Conservation (phyloP, 2,888 invertebrate genomes). For the Caradrina kadenii region DNA sequence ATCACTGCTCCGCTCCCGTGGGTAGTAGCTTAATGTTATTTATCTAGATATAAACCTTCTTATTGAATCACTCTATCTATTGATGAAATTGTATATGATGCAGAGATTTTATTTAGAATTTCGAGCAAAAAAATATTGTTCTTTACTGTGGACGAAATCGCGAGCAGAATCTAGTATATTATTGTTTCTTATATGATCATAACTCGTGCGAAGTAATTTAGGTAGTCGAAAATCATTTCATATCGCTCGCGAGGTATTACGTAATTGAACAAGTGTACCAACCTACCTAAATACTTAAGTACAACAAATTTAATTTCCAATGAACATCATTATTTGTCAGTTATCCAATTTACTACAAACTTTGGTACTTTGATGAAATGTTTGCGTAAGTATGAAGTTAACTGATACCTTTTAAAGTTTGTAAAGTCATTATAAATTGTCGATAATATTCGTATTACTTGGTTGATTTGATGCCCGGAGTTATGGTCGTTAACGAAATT, state of each 20-base stretch:
- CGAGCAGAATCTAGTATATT: no score
- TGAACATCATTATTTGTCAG: conserved; percentile 40
- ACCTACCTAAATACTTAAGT: conserved; percentile 15
- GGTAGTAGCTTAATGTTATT: no score
- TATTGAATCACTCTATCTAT: no score
- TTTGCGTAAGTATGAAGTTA: conserved; percentile 20
- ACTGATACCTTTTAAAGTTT: conserved; percentile 45
- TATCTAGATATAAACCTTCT: no score
- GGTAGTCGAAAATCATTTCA: not conserved
- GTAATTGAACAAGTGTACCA: conserved; percentile 15
- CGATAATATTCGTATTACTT: conserved; percentile 44
- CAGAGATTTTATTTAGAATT: no score
- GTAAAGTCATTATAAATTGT: conserved; percentile 45
- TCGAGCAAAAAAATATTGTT: no score
- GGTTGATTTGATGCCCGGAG: conserved; percentile 19
- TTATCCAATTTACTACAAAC: conserved; percentile 33
- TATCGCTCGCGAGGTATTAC: not conserved
- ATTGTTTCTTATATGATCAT: not conserved
- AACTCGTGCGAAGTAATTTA: not conserved
- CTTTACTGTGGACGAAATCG: no score
- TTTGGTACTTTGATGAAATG: conserved; percentile 20
- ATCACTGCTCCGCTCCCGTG: no score
- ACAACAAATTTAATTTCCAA: conserved; percentile 19
- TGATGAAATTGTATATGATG: no score
- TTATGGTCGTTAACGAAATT: conserved; percentile 21